Evolutionary conservation across 64 coral and sea anemone genomes (phyloP), one percentile per base, ranked within the genome.

Genomic region (Pachyseris speciosa): DNA sequence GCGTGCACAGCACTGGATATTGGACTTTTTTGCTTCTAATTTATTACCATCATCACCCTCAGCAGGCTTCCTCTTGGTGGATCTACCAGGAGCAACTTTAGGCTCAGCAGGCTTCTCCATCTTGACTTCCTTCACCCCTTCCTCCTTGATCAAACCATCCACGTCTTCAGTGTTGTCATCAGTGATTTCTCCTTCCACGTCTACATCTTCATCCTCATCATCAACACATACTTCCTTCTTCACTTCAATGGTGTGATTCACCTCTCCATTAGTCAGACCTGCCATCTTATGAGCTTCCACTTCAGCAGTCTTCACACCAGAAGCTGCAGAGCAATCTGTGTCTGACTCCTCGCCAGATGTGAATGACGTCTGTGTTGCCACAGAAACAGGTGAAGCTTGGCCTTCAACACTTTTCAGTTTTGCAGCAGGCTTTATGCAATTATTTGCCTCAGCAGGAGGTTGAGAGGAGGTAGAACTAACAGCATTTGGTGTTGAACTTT

Each of bases 331-430:
- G 13, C 27, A 17, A 72, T 72, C 41, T 86, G 27, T 9, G 12
- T 60, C 86, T 13, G 45, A 69, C 37, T 69, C 89, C 13, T 84
- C 66, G 7, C 65, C 69, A 32, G 64, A 61, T 3, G 37, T 85
- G 16, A 81, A 69, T 22, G 89, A 70, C 22, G 89, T 92, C 67
- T 92, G 89, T 22, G 89, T 92, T 84, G 89, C 77, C 37, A 92
- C 89, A 32, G 89, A 92, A 28, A 92, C 65, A 40, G 89, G 89
- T 0, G 44, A 69, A 43, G 63, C 19, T 69, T 50, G 63, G 3
- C 25, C 38, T 86, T 86, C 63, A 12, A 31, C 26, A 41, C 83
- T 70, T 86, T 53, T 68, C 40, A 69, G 47, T 11, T 70, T 86
- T 26, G 15, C 67, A 34, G 38, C 36, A 30, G 83, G 6, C 47